Evolutionary conservation across 2,113 vertebrate genomes (phyloP), one percentile per base, ranked within the genome.

Genomic region (Scatophagus argus): DNA sequence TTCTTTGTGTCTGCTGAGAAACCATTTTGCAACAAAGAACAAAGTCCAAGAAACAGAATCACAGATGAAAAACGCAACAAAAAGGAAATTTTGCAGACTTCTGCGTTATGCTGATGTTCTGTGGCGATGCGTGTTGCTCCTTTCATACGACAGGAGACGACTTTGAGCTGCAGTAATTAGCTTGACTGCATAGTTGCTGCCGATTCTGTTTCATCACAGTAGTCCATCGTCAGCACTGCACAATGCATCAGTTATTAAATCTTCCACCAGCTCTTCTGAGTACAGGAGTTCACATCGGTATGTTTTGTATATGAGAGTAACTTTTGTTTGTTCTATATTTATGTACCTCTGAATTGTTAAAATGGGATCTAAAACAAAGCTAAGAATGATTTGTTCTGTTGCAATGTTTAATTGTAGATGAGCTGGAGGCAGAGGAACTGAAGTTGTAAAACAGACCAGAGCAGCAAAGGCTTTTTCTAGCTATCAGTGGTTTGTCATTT

Each of bases 301-400:
- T 14, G 0, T 62, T 19, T n/a, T 19, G 44, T 44, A 62, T 58
- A 73, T 27, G 44, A 68, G 17, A 61, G 61, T 1, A 32, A 23
- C 25, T 56, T n/a, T 59, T 63, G 74, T 80, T 84, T 86, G 75
- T 82, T 88, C 77, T 76, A 83, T 60, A 79, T 88, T 84, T 87
- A 74, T 80, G 77, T 8, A 27, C 25, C n/a, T 63, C n/a, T 73
- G 65, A 73, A 56, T 68, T 23, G 55, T 55, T 68, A 14, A 6
- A 76, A 46, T 10, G 5, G 29, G 67, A 73, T 70, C 14, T 68
- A 38, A 51, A 64, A 38, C 54, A 39, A 29, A 66, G 56, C 43
- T 64, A 17, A 32, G 27, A 73, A 71, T 62, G 67, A 25, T 77
- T 77, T 70, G 44, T 82, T 79, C 23, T 25, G n/a, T n/a, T n/a